Percentiles rank a stretch among this genome's conserved stretches.
phyloP scores from a whole-genome alignment of 2,797 vertebrate genomes.

The Acipenser transmontanus region DNA sequence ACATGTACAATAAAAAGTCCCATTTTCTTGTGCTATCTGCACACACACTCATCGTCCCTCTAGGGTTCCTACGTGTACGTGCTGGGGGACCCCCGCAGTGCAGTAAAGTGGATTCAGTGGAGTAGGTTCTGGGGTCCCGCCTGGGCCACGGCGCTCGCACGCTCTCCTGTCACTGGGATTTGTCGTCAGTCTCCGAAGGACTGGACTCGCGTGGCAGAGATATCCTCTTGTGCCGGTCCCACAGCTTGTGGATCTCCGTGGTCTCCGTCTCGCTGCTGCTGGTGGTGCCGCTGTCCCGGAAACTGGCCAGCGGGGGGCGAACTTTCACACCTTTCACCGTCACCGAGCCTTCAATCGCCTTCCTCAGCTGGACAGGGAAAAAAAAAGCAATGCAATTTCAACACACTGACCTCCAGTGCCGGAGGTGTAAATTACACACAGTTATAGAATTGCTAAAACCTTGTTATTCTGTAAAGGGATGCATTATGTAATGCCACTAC shows the following conservation, averaged over 20 bases:
- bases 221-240: constrained; percentile 80
- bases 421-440: no score
- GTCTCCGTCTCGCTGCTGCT: constrained; percentile 85
- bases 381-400: not conserved
- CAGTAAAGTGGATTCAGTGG: constrained; percentile 42
- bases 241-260: constrained; percentile 85
- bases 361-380: constrained; percentile 67
- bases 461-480: no score
- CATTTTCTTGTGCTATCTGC: not conserved
- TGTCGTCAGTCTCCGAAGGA: constrained; percentile 74
- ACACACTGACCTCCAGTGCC: not conserved
- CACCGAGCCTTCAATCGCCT: constrained; percentile 90
- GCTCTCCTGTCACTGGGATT: constrained; percentile 59
- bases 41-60: not conserved
- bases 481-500: no score
- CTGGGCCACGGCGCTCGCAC: not conserved
- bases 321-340: constrained; percentile 87
- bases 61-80: not conserved
- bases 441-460: no score
- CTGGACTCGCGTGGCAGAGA: constrained; percentile 74
- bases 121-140: constrained; percentile 5
- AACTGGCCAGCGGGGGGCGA: constrained; percentile 85
- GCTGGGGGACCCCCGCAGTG: not conserved
- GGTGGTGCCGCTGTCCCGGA: constrained; percentile 81
- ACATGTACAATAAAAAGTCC: no score